Base-by-base conservation (phyloP, 1,140 invertebrate species). In the Chelonus insularis region DNA sequence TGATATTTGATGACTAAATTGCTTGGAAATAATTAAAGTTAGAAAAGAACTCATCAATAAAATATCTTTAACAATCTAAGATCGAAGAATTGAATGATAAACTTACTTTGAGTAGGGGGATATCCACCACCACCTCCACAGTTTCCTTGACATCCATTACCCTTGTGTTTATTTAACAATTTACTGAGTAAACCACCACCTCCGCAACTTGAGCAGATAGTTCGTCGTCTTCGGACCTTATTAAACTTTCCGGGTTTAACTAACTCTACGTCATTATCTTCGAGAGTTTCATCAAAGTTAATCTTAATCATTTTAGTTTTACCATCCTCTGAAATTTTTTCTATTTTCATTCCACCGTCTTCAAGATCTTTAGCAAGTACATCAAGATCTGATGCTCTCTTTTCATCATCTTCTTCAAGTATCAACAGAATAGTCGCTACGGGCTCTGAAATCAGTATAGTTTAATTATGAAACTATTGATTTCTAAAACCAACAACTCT, bases 301-400 rank as follows among this genome's bases (percentile, higher is more conserved):
- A 80, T 61, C 14, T 68, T 74, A 4, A 81, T 65, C 2, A 77
- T 4, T 37, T 64, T 68, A 0, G 70, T 73, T 18, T 73, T 66
- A 6, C 70, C 72, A 23, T 70, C 57, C 4, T 74, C 63, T 4
- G 59, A 50, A 43, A 80, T 66, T 61, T 66, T 78, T 9, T 80
- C 73, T 4, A 80, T 67, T 20, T 66, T 65, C 54, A 77, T 72
- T 11, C 76, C 78, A 52, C 76, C 67, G 0, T 61, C 61, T 51
- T 76, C 62, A 3, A 81, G 69, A 45, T 74, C 75, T 20, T 69
- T 72, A 1, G 76, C 76, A 1, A 79, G 55, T 4, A 76, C 69
- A 11, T 79, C 76, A 4, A 81, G 67, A 36, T 66, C 66, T 4
- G 72, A 68, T 8, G 73, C 69, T 2, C 4, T 25, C 0, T 65